Conservation (phyloP, 2,888 invertebrate species). For the Nomada hirtipes region DNA sequence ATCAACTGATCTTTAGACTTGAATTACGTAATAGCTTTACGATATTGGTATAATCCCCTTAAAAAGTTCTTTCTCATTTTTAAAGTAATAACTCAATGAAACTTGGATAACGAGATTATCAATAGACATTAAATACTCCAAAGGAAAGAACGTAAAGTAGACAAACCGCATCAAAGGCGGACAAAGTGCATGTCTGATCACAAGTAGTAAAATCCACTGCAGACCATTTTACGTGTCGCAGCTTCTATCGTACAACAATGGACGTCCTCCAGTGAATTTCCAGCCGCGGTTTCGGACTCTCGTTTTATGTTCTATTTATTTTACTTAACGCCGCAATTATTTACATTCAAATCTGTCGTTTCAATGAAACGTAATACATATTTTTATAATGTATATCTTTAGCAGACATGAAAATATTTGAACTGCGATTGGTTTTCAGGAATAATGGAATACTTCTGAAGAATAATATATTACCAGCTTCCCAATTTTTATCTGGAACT, state of each 20-base stretch:
- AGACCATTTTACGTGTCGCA: background rate
- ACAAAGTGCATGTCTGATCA: constrained; percentile 16
- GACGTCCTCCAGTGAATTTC: background rate
- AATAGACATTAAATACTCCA: background rate
- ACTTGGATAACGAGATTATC: background rate
- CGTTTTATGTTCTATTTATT: no score
- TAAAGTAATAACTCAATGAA: background rate
- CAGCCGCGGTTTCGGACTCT: no score
- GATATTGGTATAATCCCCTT: background rate
- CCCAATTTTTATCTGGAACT: background rate
- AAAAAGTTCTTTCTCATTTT: background rate
- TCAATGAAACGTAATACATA: no score
- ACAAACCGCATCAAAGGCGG: background rate
- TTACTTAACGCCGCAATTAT: no score
- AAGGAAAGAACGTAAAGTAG: constrained; percentile 1
- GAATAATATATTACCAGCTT: background rate
- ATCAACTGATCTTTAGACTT: no score
- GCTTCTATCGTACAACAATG: background rate
- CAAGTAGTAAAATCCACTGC: background rate
- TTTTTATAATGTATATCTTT: no score
- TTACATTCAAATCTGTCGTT: no score
- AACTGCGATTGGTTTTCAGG: background rate
- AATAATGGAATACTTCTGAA: background rate
- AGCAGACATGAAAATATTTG: background rate
- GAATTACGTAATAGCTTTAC: no score